These are phyloP conservation scores for Embidobia sp. DNA, from an alignment of 2,888 invertebrate species.

Conservation along the genomic window DNA sequence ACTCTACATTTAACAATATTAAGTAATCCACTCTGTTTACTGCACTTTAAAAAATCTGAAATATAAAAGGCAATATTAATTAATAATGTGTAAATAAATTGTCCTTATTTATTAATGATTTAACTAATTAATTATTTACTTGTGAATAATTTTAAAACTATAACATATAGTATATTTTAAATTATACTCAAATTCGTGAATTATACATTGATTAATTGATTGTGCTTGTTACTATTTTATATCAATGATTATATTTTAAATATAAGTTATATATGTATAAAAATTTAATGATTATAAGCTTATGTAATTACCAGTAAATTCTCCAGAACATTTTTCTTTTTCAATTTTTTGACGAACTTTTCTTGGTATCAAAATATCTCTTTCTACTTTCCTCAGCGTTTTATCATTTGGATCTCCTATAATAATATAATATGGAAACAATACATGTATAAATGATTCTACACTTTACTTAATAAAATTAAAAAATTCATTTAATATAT, in stretches of 20 bases:
- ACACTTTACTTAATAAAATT: not conserved
- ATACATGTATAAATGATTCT: not conserved
- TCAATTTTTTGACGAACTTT: constrained; percentile 92
- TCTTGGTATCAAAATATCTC: constrained; percentile 93
- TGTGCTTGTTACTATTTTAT: no score
- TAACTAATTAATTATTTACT: not conserved
- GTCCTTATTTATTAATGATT: not conserved
- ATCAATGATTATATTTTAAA: no score
- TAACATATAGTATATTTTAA: no score
- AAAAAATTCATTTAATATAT: constrained; percentile 1
- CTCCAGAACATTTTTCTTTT: constrained; percentile 88
- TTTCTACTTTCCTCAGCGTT: constrained; percentile 92
- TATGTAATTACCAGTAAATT: constrained; percentile 84
- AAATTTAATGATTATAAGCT: no score
- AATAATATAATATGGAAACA: not conserved
- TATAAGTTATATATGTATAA: no score
- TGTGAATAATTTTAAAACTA: no score
- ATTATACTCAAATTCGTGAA: no score
- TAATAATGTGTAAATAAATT: no score
- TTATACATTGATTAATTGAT: no score
- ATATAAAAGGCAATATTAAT: constrained; percentile 21
- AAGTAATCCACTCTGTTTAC: constrained; percentile 84
- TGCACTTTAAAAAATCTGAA: constrained; percentile 85
- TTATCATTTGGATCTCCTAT: constrained; percentile 93
- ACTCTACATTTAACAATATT: constrained; percentile 90